These are phyloP conservation scores for Oceanodroma leucorhoa DNA, from an alignment of 2,797 vertebrate genomes.

Conservation along the genomic window DNA sequence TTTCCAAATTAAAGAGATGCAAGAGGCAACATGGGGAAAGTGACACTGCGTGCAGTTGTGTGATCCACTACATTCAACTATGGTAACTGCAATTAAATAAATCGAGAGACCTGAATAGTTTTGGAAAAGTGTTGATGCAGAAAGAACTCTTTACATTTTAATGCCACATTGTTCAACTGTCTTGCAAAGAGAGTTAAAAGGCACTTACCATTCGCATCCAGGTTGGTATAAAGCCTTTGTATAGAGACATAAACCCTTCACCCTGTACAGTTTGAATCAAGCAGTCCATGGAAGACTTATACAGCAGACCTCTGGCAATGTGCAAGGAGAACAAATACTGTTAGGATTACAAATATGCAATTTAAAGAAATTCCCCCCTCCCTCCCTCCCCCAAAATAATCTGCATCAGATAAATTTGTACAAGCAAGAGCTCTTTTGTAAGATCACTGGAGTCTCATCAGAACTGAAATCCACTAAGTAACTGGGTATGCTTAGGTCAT, in stretches of 20 bases:
- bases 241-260: slow-evolving; percentile 84
- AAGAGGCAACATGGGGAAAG: background rate
- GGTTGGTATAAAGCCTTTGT: slow-evolving; percentile 86
- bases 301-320: slow-evolving; percentile 78
- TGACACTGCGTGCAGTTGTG: background rate
- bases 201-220: slow-evolving; percentile 85
- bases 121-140: background rate
- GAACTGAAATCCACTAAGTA: background rate
- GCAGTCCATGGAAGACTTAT: slow-evolving; percentile 84
- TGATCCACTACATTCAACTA: background rate
- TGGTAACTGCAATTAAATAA: background rate
- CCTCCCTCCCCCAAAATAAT: background rate
- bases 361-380: accelerated
- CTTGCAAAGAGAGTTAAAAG: background rate
- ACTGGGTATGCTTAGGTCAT: background rate
- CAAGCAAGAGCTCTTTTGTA: background rate
- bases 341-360: background rate
- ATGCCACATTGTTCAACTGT: background rate
- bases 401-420: background rate
- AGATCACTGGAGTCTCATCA: background rate
- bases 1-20: background rate
- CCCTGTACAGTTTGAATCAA: slow-evolving; percentile 78
- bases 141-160: background rate
- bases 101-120: background rate
- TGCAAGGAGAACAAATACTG: slow-evolving; percentile 3